phyloP scores from a whole-genome alignment of 2,888 invertebrate species.

The Caenorhabditis sp. region DNA sequence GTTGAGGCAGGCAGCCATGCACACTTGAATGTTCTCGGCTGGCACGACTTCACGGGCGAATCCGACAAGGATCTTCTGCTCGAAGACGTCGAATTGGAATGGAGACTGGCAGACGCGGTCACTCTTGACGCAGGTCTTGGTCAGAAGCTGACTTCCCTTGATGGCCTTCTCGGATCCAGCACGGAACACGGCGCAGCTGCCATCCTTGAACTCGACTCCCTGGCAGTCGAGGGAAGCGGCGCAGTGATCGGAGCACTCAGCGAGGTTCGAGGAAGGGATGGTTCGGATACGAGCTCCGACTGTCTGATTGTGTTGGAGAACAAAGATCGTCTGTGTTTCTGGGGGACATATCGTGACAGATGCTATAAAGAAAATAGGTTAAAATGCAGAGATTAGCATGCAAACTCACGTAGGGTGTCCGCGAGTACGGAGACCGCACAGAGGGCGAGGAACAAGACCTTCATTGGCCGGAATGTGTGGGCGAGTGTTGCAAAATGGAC shows the following conservation, averaged over 20 bases:
- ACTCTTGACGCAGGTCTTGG: constrained; percentile 77
- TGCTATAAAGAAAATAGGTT: constrained; percentile 61
- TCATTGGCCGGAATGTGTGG: constrained; percentile 33
- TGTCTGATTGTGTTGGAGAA: constrained; percentile 77
- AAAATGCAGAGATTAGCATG: not conserved
- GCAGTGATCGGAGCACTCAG: constrained; percentile 77
- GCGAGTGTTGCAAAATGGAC: constrained; percentile 36
- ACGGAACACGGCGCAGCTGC: constrained; percentile 70
- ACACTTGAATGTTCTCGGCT: constrained; percentile 72
- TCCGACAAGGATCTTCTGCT: constrained; percentile 78
- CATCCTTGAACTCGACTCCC: constrained; percentile 72
- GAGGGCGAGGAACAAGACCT: constrained; percentile 45
- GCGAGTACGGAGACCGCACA: constrained; percentile 30
- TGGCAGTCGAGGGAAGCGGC: constrained; percentile 72
- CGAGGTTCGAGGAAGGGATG: constrained; percentile 68
- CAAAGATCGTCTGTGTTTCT: constrained; percentile 73
- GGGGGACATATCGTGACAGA: constrained; percentile 65
- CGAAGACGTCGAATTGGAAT: constrained; percentile 78
- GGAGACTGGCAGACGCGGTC: constrained; percentile 78
- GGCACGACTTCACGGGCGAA: constrained; percentile 79
- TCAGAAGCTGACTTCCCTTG: constrained; percentile 60
- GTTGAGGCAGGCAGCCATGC: constrained; percentile 77
- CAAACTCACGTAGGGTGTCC: constrained; percentile 48
- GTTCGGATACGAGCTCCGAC: constrained; percentile 68
- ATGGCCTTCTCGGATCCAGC: constrained; percentile 59